Conservation (phyloP, 2,113 vertebrate species). For the Dipodomys spectabilis region DNA sequence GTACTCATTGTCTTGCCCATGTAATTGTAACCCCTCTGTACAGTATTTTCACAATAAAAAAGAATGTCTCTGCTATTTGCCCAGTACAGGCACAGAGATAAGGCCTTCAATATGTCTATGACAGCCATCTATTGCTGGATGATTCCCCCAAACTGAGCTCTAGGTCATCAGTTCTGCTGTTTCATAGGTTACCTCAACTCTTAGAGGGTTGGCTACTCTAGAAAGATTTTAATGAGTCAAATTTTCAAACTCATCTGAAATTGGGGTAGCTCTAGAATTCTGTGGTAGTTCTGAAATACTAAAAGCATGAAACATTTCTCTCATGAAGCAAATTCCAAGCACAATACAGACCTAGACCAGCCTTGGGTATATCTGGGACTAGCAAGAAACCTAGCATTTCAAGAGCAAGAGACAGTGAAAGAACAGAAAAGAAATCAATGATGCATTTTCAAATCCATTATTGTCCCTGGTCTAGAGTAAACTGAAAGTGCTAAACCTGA, state of each 20-base stretch:
- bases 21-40: too few species aligned
- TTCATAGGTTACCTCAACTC: neutral
- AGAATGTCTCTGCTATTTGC: neutral
- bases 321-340: neutral
- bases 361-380: neutral
- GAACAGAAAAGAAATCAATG: neutral
- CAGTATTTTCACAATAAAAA: too few species aligned
- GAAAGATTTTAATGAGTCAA: neutral
- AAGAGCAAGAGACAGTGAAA: neutral
- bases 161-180: neutral
- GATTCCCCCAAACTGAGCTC: neutral
- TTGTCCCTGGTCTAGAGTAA: neutral
- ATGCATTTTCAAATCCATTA: neutral
- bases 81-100: neutral
- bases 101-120: neutral
- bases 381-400: neutral
- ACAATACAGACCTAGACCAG: neutral
- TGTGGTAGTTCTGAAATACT: neutral
- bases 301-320: neutral
- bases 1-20: too few species aligned
- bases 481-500: neutral
- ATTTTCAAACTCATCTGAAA: constrained; percentile 31
- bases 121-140: neutral
- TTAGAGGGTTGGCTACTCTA: constrained; percentile 2
- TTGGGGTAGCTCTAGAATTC: constrained; percentile 3